These are phyloP conservation scores for Hirundo rustica DNA, from an alignment of 2,797 vertebrate genomes.

Conservation along the genomic window DNA sequence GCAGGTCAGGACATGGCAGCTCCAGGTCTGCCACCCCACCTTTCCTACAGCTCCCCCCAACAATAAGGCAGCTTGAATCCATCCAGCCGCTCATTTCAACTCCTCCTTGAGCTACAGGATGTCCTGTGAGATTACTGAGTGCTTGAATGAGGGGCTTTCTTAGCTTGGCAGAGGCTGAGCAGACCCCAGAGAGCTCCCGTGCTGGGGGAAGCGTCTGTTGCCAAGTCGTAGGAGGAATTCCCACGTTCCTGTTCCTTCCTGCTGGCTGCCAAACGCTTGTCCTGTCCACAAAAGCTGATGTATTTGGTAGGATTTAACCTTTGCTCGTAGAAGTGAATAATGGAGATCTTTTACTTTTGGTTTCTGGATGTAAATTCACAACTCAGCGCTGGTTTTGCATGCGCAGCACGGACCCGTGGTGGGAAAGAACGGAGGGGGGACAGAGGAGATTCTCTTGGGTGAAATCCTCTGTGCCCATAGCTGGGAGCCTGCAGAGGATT, in stretches of 20 bases:
- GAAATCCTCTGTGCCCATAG: background rate
- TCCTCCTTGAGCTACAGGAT: background rate
- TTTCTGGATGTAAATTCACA: constrained; percentile 42
- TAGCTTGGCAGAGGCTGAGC: background rate
- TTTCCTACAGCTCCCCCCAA: background rate
- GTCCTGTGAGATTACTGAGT: background rate
- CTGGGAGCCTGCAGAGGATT: background rate
- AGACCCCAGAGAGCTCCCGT: constrained; percentile 8
- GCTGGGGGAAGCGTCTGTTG: background rate
- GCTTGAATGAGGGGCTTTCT: constrained; percentile 26
- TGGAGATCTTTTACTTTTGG: constrained; percentile 36
- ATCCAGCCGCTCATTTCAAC: background rate
- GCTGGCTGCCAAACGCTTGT: constrained; percentile 14
- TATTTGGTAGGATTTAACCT: constrained; percentile 54
- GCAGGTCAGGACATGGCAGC: background rate
- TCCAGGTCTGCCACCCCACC: background rate
- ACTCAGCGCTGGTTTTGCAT: background rate
- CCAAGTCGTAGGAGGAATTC: constrained; percentile 61
- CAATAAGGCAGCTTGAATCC: background rate
- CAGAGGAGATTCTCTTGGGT: background rate
- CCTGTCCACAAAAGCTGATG: constrained; percentile 26
- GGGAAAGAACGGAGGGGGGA: background rate
- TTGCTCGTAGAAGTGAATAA: constrained; percentile 17
- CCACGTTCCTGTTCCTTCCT: constrained; percentile 52
- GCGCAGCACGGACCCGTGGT: background rate